These are phyloP conservation scores for Odontocolon sp. DNA, from an alignment of 2,888 invertebrate species.

Conservation along the genomic window DNA sequence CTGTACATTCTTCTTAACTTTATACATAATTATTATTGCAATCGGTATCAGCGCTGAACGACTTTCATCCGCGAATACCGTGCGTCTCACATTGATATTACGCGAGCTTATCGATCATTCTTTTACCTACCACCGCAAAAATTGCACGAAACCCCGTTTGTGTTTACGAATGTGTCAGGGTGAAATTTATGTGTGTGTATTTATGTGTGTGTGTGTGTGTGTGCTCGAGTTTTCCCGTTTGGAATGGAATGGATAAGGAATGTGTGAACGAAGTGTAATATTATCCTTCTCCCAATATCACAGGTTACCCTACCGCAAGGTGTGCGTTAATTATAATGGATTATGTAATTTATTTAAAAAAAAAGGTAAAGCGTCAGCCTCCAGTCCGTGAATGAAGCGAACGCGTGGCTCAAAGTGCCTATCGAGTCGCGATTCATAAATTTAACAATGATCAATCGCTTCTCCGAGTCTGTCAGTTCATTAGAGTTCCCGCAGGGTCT, in stretches of 20 bases:
- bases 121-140: slow-evolving; percentile 73
- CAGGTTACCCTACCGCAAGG: slow-evolving; percentile 78
- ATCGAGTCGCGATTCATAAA: slow-evolving; percentile 31
- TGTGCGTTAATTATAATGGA: slow-evolving; percentile 66
- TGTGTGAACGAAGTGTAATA: slow-evolving; percentile 49
- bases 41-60: slow-evolving; percentile 24
- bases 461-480: slow-evolving; percentile 36
- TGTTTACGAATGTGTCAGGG: slow-evolving; percentile 57
- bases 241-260: slow-evolving; percentile 33
- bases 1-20: slow-evolving; percentile 48
- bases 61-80: slow-evolving; percentile 22
- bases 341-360: slow-evolving; percentile 58
- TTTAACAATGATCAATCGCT: slow-evolving; percentile 5
- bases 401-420: slow-evolving; percentile 21
- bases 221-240: slow-evolving; percentile 35
- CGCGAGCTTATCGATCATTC: slow-evolving; percentile 40
- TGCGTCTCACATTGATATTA: slow-evolving; percentile 17
- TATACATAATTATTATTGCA: slow-evolving; percentile 48
- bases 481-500: slow-evolving; percentile 19
- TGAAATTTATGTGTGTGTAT: slow-evolving; percentile 51
- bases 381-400: slow-evolving; percentile 64
- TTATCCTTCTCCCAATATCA: slow-evolving; percentile 76
- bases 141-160: slow-evolving; percentile 79
- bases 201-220: slow-evolving; percentile 47
- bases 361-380: slow-evolving; percentile 51